phyloP scores from a whole-genome alignment of 2,113 vertebrate species.

The Calyptommatus sinebrachiatus region DNA sequence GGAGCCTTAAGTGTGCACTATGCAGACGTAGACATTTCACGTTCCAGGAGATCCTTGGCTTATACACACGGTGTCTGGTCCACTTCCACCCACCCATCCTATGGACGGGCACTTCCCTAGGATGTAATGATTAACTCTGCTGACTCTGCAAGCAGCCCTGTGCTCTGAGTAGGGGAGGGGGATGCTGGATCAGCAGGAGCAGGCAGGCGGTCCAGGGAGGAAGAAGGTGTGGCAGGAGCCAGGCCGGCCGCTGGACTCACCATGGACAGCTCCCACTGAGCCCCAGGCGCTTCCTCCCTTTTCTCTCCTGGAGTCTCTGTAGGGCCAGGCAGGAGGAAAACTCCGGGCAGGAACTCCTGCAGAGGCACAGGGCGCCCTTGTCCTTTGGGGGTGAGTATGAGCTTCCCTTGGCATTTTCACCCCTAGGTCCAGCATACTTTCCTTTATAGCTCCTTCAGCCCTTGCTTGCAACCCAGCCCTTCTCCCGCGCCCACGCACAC shows the following conservation, averaged over 20 bases:
- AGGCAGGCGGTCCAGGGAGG: neutral
- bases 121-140: constrained; percentile 19
- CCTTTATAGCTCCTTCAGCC: neutral
- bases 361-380: neutral
- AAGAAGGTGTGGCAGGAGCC: constrained; percentile 16
- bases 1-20: neutral
- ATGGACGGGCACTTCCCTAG: constrained; percentile 4
- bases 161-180: neutral
- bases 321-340: neutral
- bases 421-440: neutral
- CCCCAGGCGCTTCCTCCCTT: neutral
- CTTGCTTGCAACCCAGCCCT: neutral
- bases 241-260: neutral
- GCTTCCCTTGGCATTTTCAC: neutral
- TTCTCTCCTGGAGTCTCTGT: neutral
- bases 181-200: neutral
- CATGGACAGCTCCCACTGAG: constrained; percentile 34
- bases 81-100: neutral
- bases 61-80: neutral
- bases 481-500: neutral
- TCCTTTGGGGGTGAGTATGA: constrained; percentile 8
- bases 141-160: constrained; percentile 22
- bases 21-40: neutral
- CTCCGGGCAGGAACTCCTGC: neutral
- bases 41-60: neutral